Percentiles rank a stretch among this genome's conserved stretches.
These are phyloP conservation scores for Eulacestoma nigropectus DNA, from an alignment of 2,113 vertebrate genomes.

Conservation along the genomic window DNA sequence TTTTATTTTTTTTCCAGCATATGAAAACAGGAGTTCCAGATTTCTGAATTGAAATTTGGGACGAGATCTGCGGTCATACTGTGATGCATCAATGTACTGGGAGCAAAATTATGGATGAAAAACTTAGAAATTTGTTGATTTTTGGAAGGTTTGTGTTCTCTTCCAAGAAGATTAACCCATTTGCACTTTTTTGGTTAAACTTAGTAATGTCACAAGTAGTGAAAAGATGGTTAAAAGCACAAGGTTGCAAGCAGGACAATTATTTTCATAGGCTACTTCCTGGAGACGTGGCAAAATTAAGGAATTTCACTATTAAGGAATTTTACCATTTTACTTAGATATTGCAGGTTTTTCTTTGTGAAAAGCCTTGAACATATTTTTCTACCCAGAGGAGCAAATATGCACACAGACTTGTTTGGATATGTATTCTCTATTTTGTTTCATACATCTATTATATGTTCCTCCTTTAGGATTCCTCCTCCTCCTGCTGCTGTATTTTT, in stretches of 20 bases:
- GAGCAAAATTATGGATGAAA: neutral
- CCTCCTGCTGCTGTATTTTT: neutral
- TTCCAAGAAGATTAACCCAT: neutral
- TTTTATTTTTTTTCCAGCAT: neutral
- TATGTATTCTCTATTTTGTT: neutral
- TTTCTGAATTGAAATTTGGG: neutral
- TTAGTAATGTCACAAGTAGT: neutral
- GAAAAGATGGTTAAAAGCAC: neutral
- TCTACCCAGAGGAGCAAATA: neutral
- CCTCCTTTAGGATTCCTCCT: neutral
- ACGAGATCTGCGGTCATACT: neutral
- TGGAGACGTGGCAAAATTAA: neutral
- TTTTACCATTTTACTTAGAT: neutral
- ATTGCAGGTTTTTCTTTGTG: neutral
- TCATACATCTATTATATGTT: neutral
- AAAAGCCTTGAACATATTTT: neutral
- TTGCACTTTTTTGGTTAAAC: neutral
- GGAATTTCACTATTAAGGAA: neutral
- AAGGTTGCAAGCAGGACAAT: neutral
- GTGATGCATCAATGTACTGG: neutral
- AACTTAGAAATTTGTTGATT: neutral
- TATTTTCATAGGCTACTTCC: neutral
- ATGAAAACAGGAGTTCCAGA: neutral
- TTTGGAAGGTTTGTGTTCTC: neutral
- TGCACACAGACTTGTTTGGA: neutral